Evolutionary conservation across 2,113 vertebrate genomes (phyloP).

Genomic region (Mobula birostris): DNA sequence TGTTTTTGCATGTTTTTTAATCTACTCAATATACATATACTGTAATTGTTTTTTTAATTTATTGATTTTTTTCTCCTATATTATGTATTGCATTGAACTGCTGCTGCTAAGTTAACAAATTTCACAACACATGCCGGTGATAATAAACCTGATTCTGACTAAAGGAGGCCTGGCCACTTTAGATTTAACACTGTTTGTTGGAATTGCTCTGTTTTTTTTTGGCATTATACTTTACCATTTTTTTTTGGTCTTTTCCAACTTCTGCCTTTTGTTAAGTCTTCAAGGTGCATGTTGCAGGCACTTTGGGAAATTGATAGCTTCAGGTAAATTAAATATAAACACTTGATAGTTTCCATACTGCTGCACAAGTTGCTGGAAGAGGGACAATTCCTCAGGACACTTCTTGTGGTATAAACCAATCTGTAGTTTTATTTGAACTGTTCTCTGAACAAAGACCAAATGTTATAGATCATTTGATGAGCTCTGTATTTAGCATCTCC

Average conservation of each 20-base stretch:
- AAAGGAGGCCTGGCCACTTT: background rate
- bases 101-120: too few species aligned
- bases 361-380: background rate
- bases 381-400: background rate
- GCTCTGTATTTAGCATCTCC: background rate
- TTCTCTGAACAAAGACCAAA: background rate
- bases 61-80: too few species aligned
- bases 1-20: too few species aligned
- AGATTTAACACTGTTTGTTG: background rate
- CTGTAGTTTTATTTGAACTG: background rate
- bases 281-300: background rate
- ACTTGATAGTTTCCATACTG: background rate
- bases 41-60: too few species aligned
- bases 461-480: background rate
- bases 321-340: background rate
- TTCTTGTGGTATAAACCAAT: background rate
- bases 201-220: background rate
- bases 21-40: too few species aligned
- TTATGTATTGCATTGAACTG: too few species aligned
- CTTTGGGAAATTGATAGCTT: background rate
- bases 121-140: too few species aligned
- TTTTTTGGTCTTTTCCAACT: background rate
- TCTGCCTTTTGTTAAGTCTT: background rate
- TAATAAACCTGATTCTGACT: too few species aligned
- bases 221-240: background rate